phyloP scores from a whole-genome alignment of 2,888 invertebrate species.

The Megalurothrips usitatus region DNA sequence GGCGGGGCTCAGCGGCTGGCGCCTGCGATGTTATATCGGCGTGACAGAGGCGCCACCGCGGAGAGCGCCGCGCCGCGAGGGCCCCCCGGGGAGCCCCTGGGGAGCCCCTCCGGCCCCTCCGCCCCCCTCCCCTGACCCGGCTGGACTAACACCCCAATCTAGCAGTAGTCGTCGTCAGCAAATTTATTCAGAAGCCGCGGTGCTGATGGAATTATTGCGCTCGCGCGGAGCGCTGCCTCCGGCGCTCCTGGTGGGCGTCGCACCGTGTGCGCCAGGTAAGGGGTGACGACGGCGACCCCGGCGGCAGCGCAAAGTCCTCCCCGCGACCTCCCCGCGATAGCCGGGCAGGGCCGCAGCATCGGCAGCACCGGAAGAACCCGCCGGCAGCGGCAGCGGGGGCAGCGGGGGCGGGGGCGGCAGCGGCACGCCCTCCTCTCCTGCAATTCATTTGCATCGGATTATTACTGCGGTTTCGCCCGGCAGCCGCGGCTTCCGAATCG shows the following conservation, averaged over 20 bases:
- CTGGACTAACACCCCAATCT: constrained; percentile 7
- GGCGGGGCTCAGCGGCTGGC: not conserved
- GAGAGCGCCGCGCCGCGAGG: not conserved
- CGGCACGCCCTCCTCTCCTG: not conserved
- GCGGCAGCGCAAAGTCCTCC: too few relatives aligned
- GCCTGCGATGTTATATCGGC: constrained; percentile 16
- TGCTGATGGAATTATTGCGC: constrained; percentile 12
- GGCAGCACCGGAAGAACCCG: not conserved
- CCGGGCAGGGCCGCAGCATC: too few relatives aligned
- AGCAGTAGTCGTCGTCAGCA: not conserved
- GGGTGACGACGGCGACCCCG: too few relatives aligned
- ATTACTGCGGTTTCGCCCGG: not conserved
- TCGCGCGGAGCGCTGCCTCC: not conserved
- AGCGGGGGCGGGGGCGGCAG: not conserved
- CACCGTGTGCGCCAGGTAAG: too few relatives aligned
- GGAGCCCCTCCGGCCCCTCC: not conserved
- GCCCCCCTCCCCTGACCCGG: not conserved
- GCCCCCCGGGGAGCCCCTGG: constrained; percentile 14
- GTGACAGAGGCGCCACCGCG: constrained; percentile 10
- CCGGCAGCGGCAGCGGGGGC: not conserved
- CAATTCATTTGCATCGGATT: constrained; percentile 1
- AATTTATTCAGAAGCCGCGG: constrained; percentile 15
- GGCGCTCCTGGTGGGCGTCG: too few relatives aligned
- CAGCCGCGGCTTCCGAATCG: not conserved
- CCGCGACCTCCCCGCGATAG: too few relatives aligned